Conservation (phyloP, 2,888 invertebrate genomes). For the Mythimna ferrago region DNA sequence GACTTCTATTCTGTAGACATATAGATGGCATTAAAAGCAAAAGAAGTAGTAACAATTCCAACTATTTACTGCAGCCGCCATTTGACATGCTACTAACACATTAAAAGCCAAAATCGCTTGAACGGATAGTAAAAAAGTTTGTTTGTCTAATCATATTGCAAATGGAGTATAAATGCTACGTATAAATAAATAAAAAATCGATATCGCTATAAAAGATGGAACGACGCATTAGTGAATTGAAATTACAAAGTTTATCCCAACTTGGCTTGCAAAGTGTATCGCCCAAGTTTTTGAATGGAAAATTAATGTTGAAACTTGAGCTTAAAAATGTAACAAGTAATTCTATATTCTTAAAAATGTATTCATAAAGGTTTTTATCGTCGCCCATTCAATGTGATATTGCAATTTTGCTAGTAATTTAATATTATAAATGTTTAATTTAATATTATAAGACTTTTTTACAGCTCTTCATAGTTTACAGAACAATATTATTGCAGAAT, state of each 20-base stretch:
- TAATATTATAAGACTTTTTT: not conserved
- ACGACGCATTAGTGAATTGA: slow-evolving; percentile 24
- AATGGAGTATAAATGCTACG: not conserved
- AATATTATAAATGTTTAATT: not conserved
- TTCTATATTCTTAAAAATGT: not conserved
- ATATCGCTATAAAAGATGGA: slow-evolving; percentile 23
- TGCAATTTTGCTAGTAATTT: not conserved
- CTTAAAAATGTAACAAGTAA: not conserved
- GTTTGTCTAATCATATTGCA: no score
- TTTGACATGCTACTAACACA: no score
- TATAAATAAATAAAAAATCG: slow-evolving; percentile 17
- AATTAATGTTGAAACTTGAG: slow-evolving; percentile 20
- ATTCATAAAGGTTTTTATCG: not conserved
- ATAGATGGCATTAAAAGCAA: no score
- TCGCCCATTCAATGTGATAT: not conserved
- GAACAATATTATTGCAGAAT: not conserved
- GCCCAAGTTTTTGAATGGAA: slow-evolving; percentile 29
- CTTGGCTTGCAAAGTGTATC: slow-evolving; percentile 20
- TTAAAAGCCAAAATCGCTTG: no score
- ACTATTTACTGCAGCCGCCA: no score
- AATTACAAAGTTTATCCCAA: slow-evolving; percentile 39
- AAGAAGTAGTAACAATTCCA: no score
- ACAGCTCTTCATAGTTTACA: not conserved
- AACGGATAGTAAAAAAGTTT: no score
- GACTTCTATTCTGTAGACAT: no score